Percentiles rank a stretch among this genome's conserved stretches.
These are phyloP conservation scores for Drosophila persimilis DNA, from an alignment of 1,140 invertebrate species.

Conservation along the genomic window DNA sequence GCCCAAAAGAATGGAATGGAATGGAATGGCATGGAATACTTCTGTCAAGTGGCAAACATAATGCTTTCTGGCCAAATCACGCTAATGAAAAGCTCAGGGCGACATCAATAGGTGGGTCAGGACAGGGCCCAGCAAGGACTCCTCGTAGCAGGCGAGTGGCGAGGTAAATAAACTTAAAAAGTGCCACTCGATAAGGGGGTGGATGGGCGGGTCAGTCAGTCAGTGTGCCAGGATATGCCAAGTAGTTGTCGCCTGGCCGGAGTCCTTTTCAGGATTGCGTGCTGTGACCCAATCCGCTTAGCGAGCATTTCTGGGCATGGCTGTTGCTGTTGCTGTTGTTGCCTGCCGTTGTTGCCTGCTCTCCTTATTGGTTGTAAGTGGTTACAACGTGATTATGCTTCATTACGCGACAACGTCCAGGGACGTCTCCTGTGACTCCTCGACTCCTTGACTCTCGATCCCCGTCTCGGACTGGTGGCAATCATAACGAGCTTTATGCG, in stretches of 20 bases:
- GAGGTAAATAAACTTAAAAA: slow-evolving; percentile 79
- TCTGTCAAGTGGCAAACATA: slow-evolving; percentile 55
- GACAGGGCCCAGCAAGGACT: background rate
- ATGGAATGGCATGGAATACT: slow-evolving; percentile 22
- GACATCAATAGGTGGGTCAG: slow-evolving; percentile 55
- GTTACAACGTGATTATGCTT: slow-evolving; percentile 77
- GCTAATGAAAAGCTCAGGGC: slow-evolving; percentile 72
- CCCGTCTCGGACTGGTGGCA: slow-evolving; percentile 45
- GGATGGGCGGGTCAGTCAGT: slow-evolving; percentile 24
- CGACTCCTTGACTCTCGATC: background rate
- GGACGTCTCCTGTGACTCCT: background rate
- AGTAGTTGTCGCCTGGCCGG: slow-evolving; percentile 64
- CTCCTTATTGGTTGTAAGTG: slow-evolving; percentile 79
- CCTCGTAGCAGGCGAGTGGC: slow-evolving; percentile 26
- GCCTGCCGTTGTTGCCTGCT: too few species aligned
- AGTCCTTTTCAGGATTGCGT: slow-evolving; percentile 41
- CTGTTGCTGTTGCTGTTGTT: slow-evolving; percentile 30
- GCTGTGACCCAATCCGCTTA: slow-evolving; percentile 73
- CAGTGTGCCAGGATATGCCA: slow-evolving; percentile 71
- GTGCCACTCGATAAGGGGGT: slow-evolving; percentile 57
- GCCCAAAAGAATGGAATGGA: slow-evolving; percentile 19
- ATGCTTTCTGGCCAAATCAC: slow-evolving; percentile 65
- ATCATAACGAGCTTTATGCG: slow-evolving; percentile 77
- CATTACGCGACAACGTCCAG: slow-evolving; percentile 59
- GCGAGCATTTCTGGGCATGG: slow-evolving; percentile 25